Conservation (phyloP, 2,888 invertebrate species). For the Drosophila ustulata region DNA sequence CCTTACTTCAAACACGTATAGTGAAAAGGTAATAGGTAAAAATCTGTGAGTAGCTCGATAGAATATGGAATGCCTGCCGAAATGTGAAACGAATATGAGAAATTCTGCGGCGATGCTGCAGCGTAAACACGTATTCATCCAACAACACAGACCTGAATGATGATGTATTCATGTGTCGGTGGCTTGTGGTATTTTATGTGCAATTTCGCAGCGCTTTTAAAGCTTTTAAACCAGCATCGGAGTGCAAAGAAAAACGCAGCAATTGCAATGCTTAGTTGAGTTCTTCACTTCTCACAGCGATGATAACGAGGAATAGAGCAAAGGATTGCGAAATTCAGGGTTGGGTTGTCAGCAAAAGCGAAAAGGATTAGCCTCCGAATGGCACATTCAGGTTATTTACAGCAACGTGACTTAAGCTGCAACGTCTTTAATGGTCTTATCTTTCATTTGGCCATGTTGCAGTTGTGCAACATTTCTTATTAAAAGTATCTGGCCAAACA, state of each 20-base stretch:
- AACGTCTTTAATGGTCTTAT: constrained; percentile 16
- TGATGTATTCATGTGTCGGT: background rate
- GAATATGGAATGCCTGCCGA: constrained; percentile 20
- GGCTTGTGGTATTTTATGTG: constrained; percentile 22
- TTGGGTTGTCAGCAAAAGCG: background rate
- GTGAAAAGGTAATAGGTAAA: background rate
- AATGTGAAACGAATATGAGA: constrained; percentile 32
- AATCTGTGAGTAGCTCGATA: constrained; percentile 10
- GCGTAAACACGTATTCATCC: background rate
- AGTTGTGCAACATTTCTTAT: constrained; percentile 22
- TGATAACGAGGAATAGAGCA: background rate
- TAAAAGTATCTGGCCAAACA: constrained; percentile 13
- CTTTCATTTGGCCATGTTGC: constrained; percentile 25
- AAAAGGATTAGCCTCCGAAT: constrained; percentile 29
- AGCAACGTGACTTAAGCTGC: background rate
- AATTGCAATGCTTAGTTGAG: constrained; percentile 25
- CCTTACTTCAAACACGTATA: background rate
- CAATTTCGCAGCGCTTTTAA: constrained; percentile 38
- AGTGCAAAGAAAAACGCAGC: constrained; percentile 25
- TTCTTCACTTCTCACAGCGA: constrained; percentile 4
- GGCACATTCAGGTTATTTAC: constrained; percentile 28
- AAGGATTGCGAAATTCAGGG: background rate
- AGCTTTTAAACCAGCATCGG: constrained; percentile 31
- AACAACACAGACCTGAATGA: background rate
- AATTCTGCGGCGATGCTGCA: constrained; percentile 8